phyloP scores from a whole-genome alignment of 2,113 vertebrate genomes.

The Misgurnus anguillicaudatus region DNA sequence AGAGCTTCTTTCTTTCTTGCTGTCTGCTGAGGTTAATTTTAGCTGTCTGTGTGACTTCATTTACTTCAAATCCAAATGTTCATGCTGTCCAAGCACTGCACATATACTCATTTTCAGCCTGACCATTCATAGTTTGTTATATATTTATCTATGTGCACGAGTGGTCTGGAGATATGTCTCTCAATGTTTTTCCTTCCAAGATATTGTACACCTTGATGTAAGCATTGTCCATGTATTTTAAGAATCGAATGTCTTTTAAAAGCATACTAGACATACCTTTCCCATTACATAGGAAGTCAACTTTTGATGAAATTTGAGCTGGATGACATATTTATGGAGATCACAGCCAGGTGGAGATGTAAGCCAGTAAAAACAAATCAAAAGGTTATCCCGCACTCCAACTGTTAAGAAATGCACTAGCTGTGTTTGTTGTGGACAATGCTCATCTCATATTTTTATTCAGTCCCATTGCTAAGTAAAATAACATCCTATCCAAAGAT shows the following conservation, averaged over 20 bases:
- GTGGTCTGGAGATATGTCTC: background rate
- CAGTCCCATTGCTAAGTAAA: slow-evolving; percentile 48
- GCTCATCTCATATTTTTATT: slow-evolving; percentile 53
- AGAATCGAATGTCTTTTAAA: slow-evolving; percentile 2
- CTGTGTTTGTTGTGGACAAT: slow-evolving; percentile 61
- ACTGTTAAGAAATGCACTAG: slow-evolving; percentile 45
- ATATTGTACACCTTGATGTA: slow-evolving; percentile 31
- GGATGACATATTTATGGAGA: slow-evolving; percentile 53
- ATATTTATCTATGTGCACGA: slow-evolving; percentile 13
- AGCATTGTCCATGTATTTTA: slow-evolving; percentile 50
- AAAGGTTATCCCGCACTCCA: slow-evolving; percentile 50
- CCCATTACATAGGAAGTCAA: slow-evolving; percentile 57
- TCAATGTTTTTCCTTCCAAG: background rate
- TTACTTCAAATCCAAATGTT: slow-evolving; percentile 22
- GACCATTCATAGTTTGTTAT: background rate
- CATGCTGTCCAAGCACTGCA: slow-evolving; percentile 4
- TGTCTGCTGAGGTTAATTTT: slow-evolving; percentile 26
- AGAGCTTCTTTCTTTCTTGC: slow-evolving; percentile 12
- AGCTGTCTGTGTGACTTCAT: slow-evolving; percentile 33
- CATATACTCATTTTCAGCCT: slow-evolving; percentile 16
- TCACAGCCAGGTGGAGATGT: slow-evolving; percentile 46
- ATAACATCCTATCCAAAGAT: slow-evolving; percentile 49
- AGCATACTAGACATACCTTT: slow-evolving; percentile 58
- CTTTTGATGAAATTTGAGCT: slow-evolving; percentile 52
- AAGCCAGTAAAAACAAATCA: slow-evolving; percentile 63